phyloP scores from a whole-genome alignment of 1,140 invertebrate genomes.

The Solen grandis region DNA sequence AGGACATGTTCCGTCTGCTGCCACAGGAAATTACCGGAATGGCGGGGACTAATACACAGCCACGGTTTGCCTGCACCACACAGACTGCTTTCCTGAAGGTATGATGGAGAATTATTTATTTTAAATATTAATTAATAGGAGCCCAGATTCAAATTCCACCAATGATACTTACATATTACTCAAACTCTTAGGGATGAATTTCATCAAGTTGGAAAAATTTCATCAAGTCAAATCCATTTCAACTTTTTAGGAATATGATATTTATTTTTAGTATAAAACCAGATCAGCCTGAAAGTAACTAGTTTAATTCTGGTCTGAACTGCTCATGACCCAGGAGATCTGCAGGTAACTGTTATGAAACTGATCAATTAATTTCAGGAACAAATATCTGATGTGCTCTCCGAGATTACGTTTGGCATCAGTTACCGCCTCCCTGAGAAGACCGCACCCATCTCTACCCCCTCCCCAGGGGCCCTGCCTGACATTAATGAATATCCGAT shows the following conservation, averaged over 20 bases:
- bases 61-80: conserved; percentile 43
- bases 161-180: no score
- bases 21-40: conserved; percentile 18
- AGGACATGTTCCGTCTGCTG: conserved; percentile 1
- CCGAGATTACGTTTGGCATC: conserved; percentile 85
- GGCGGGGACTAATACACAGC: neutral
- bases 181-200: no score
- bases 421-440: conserved; percentile 79
- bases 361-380: no score
- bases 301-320: no score
- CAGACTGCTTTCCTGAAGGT: conserved; percentile 67
- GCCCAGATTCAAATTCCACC: no score
- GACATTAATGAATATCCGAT: conserved; percentile 90
- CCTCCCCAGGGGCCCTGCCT: conserved; percentile 83
- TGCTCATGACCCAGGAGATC: no score
- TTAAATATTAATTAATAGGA: conserved; percentile 8
- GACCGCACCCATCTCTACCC: conserved; percentile 72
- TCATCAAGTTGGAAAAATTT: no score
- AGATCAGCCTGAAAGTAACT: no score
- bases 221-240: no score
- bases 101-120: neutral
- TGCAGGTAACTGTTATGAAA: no score
- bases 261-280: no score
- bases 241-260: no score
- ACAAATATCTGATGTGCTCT: conserved; percentile 77